Base-by-base conservation (phyloP, 2,797 vertebrate genomes). In the Onychomys leucogaster region DNA sequence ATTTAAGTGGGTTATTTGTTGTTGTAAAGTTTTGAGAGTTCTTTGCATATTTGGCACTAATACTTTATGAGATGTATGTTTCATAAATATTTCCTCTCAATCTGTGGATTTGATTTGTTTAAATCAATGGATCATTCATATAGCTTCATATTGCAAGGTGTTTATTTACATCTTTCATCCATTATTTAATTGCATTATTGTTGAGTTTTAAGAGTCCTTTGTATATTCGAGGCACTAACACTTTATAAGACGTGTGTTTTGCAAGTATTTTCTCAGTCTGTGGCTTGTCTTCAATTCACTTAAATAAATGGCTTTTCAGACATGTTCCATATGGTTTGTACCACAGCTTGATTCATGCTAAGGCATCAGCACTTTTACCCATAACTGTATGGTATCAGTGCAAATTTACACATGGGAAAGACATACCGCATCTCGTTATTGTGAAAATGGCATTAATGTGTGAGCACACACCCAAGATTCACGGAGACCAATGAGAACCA, bases 201-300 rank as follows among this genome's bases (percentile, higher is more conserved):
- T 84, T 94, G 92, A 87, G 29, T 90, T 95, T 92, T 90, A 83
- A 71, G 61, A 86, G 41, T 89, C 65, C 46, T 95, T 86, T 96
- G 41, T 69, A 21, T 92, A 85, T 85, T 94, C 25, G 57, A 46
- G 23, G 52, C 81, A 76, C 63, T 37, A 84, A 81, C 29, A 34
- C 52, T 88, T 93, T 67, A 46, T 92, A 71, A 96, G 71, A 75
- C 69, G 43, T n/a, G 32, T 57, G 83, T 95, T 96, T 63, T 94
- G 49, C 37, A 95, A 86, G 86, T 85, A 78, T 69, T 78, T 96
- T 73, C 65, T 80, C 46, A 29, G 75, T 65, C 67, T 86, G 63
- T 86, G 85, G 29, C 49, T 83, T 92, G 59, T 92, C 71, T 90
- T 76, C 71, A 16, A 29, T 75, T 94, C 17, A 85, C 78, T 77